phyloP scores from a whole-genome alignment of 2,797 vertebrate species.

The Anisognathus igniventris region DNA sequence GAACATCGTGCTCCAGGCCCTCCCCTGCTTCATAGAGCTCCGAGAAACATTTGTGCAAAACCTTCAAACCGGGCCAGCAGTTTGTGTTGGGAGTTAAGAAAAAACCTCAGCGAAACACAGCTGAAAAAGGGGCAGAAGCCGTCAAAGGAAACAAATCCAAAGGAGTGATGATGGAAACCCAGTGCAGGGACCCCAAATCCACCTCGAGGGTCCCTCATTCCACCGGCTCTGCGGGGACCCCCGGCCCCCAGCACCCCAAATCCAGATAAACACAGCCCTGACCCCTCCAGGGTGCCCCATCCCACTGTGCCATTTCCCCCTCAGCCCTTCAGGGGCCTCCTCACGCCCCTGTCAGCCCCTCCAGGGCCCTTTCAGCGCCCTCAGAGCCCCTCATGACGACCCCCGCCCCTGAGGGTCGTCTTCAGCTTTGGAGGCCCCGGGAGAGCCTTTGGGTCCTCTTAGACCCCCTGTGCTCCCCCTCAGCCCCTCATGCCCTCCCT shows the following conservation, averaged over 20 bases:
- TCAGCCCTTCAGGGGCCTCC: neutral
- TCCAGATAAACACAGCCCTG: neutral
- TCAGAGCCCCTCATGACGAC: neutral
- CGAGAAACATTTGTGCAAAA: neutral
- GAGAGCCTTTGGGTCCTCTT: neutral
- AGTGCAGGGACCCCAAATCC: neutral
- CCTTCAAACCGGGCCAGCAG: fast-evolving
- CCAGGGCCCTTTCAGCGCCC: neutral
- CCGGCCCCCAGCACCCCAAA: neutral
- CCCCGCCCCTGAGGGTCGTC: neutral
- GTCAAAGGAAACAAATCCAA: neutral
- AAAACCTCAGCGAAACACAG: neutral
- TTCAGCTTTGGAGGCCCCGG: neutral
- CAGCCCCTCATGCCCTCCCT: neutral
- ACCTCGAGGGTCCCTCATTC: fast-evolving
- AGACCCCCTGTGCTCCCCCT: neutral
- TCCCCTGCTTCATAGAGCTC: neutral
- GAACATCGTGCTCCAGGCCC: neutral
- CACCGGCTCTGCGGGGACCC: neutral
- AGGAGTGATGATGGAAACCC: fast-evolving
- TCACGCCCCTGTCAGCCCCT: neutral
- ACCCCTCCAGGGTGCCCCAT: fast-evolving
- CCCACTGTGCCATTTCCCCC: fast-evolving
- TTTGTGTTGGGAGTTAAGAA: fast-evolving
- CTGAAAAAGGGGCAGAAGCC: neutral